Evolutionary conservation across 2,113 vertebrate genomes (phyloP), one percentile per base, ranked within the genome.

Genomic region (Carlito syrichta): DNA sequence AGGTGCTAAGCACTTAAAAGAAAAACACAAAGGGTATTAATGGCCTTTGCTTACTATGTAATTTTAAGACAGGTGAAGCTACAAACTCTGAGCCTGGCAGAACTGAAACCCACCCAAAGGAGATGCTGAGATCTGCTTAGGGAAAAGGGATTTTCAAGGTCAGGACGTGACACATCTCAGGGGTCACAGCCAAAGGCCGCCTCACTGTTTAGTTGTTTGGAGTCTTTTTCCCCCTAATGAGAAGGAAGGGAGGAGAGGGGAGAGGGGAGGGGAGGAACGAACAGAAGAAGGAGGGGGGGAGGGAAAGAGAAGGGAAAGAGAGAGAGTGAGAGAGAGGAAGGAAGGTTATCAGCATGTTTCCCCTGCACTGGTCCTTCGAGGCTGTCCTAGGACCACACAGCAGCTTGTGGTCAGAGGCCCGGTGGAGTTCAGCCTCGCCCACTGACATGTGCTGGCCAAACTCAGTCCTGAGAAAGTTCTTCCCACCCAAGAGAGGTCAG

Each of bases 301-400:
- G 20, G 8, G 6, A 11, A 16, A 14, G 30, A 50, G 10, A 3
- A 6, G 0, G 50, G 45, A 87, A 14, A 4, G 8, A 13, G 14
- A 19, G 9, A 68, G 22, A 16, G 54, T 16, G 25, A 19, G 8
- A 78, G 14, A 54, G 32, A 74, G 8, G 5, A 6, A 58, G 8
- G 20, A 52, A 11, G 16, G 56, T 12, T 1, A 22, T 17, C 8
- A 5, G 10, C 0, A 4, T 3, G 6, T 32, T 58, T 92, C 50
- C 60, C n/a, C 3, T 27, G 27, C 52, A 11, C 45, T 32, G 78
- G 66, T 43, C 74, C 52, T 43, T 58, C 2, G 27, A 45, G 45
- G 52, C 23, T 4, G 43, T 4, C 52, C 74, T 17, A 1, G 40
- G 95, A 96, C 92, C 97, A 95, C 94, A n/a, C 76, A 73, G 32